Conservation (phyloP, 2,113 vertebrate genomes). For the Catagonus wagneri region DNA sequence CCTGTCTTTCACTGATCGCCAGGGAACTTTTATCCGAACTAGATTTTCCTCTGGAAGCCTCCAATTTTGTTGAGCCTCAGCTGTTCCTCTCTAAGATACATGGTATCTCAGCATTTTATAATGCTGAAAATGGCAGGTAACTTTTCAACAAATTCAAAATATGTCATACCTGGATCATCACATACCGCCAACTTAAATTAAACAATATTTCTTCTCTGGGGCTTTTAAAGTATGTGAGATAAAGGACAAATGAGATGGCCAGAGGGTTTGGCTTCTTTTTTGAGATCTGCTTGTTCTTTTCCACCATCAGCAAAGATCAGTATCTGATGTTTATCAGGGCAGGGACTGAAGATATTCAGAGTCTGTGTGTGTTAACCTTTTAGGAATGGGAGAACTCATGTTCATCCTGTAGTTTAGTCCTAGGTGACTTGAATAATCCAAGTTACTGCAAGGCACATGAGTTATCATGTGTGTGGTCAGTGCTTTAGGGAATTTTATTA, state of each 20-base stretch:
- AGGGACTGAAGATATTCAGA: background rate
- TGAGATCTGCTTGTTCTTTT: slow-evolving; percentile 38
- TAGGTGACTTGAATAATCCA: background rate
- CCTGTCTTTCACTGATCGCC: background rate
- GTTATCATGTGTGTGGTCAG: background rate
- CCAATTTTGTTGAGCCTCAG: background rate
- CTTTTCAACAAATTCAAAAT: slow-evolving; percentile 41
- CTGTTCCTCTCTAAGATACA: background rate
- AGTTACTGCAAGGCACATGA: background rate
- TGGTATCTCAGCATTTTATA: background rate
- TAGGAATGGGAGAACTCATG: background rate
- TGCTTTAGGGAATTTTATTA: background rate
- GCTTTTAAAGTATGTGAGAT: background rate
- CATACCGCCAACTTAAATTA: background rate
- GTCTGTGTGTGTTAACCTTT: slow-evolving; percentile 46
- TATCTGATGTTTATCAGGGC: slow-evolving; percentile 55
- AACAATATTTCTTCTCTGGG: background rate
- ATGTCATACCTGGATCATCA: background rate
- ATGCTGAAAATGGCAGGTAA: background rate
- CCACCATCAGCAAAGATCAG: background rate
- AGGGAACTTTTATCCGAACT: slow-evolving; percentile 22
- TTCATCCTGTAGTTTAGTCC: background rate
- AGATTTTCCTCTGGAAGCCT: slow-evolving; percentile 18
- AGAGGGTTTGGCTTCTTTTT: background rate
- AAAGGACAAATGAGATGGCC: slow-evolving; percentile 1